Evolutionary conservation across 2,888 invertebrate species (phyloP).

Genomic region (Tineola bisselliella): DNA sequence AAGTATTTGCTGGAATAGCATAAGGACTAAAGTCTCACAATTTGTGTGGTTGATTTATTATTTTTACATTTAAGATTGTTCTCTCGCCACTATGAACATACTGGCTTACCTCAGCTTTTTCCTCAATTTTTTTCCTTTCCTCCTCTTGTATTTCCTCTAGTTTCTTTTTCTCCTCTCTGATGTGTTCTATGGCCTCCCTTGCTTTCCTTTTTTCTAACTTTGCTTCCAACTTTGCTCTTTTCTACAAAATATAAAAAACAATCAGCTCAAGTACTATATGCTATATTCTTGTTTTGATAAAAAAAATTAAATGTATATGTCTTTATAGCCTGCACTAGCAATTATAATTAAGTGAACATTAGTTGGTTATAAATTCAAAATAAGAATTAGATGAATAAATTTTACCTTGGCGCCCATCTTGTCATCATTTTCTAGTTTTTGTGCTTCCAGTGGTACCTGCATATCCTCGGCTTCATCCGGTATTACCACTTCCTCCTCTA

Average conservation of each 20-base stretch:
- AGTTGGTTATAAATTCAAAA: neutral
- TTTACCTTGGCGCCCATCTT: conserved; percentile 87
- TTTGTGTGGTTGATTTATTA: too few species aligned
- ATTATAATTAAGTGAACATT: too few species aligned
- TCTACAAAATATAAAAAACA: conserved; percentile 54
- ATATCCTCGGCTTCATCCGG: conserved; percentile 63
- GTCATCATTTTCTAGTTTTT: conserved; percentile 66
- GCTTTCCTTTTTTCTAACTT: conserved; percentile 88
- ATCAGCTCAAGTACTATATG: too few species aligned
- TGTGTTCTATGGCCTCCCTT: conserved; percentile 81
- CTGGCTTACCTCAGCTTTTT: conserved; percentile 64
- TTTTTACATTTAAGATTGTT: too few species aligned
- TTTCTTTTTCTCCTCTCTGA: conserved; percentile 82
- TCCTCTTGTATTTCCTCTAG: conserved; percentile 79
- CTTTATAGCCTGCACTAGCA: too few species aligned
- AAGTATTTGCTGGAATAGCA: too few species aligned
- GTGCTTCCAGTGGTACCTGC: conserved; percentile 32
- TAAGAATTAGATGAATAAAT: too few species aligned
- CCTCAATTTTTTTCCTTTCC: conserved; percentile 77
- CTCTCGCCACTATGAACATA: too few species aligned
- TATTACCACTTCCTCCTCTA: conserved; percentile 61
- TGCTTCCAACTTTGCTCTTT: conserved; percentile 91
- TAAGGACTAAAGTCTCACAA: too few species aligned
- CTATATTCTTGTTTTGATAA: too few species aligned
- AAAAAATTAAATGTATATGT: too few species aligned